Evolutionary conservation across 2,888 invertebrate species (phyloP).

Genomic region (Melitaea athalia): DNA sequence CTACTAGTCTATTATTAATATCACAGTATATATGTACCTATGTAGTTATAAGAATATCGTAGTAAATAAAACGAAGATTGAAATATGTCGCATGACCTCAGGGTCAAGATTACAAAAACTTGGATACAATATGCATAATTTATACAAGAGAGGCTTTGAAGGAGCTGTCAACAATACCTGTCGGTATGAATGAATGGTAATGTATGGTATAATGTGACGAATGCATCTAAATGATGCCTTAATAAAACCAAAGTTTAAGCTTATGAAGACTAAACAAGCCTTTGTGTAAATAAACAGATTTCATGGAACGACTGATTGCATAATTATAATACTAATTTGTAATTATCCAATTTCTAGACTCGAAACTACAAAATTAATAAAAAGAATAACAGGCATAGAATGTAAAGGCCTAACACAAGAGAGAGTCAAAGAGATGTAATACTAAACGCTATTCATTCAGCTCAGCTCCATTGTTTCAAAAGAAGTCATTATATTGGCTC

Average conservation of each 20-base stretch:
- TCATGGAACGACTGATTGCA: no score
- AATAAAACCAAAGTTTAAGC: not conserved
- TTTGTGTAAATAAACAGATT: not conserved
- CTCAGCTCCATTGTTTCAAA: no score
- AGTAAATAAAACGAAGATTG: slow-evolving; percentile 22
- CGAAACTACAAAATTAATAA: no score
- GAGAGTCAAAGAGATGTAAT: no score
- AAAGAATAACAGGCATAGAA: no score
- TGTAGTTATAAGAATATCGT: not conserved
- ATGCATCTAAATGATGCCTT: slow-evolving; percentile 29
- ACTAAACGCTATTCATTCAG: no score
- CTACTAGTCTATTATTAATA: not conserved
- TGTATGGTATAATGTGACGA: slow-evolving; percentile 34
- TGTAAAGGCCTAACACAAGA: no score
- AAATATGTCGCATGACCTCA: slow-evolving; percentile 41
- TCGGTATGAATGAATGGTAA: slow-evolving; percentile 33
- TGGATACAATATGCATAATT: slow-evolving; percentile 58
- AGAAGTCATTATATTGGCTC: no score
- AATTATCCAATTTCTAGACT: no score
- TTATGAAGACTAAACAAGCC: not conserved
- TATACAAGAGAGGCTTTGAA: slow-evolving; percentile 46
- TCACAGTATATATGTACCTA: not conserved
- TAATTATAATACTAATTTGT: no score
- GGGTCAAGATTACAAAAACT: slow-evolving; percentile 54
- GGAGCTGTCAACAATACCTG: slow-evolving; percentile 41